Percentiles rank a stretch among this genome's conserved stretches.
Evolutionary conservation across 2,113 vertebrate species (phyloP).

Genomic region (Corydoras sp.): DNA sequence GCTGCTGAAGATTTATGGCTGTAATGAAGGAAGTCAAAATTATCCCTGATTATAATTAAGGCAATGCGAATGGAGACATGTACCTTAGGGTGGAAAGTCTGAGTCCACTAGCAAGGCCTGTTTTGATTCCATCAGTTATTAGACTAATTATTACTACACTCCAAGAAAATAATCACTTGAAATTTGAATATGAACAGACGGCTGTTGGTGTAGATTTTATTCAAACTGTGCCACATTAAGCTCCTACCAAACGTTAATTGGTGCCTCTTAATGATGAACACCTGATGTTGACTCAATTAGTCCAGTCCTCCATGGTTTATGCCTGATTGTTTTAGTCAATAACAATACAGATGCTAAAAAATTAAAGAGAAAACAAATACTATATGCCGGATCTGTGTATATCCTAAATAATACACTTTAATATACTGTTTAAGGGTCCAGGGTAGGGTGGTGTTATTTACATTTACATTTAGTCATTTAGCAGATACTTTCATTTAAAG

Average conservation of each 20-base stretch:
- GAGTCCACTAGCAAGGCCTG: slow-evolving; percentile 5
- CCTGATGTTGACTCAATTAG: slow-evolving; percentile 2
- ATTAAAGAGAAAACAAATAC: too few species aligned
- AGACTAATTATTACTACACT: not conserved
- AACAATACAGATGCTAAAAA: not conserved
- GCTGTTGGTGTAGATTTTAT: not conserved
- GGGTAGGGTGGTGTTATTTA: too few species aligned
- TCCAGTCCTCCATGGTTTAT: not conserved
- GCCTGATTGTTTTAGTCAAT: not conserved
- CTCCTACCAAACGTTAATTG: not conserved
- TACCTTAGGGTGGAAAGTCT: not conserved
- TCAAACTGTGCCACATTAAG: not conserved
- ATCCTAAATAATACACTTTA: too few species aligned
- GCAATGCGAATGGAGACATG: not conserved
- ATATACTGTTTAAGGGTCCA: too few species aligned
- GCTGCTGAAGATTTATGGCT: slow-evolving; percentile 14
- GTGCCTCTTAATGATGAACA: not conserved
- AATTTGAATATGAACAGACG: not conserved
- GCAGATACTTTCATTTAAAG: too few species aligned
- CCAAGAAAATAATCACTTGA: not conserved
- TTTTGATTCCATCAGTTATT: not conserved
- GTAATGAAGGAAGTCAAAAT: slow-evolving; percentile 21
- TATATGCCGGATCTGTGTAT: too few species aligned
- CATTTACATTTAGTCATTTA: too few species aligned
- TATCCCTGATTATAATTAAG: slow-evolving; percentile 22